phyloP scores from a whole-genome alignment of 1,140 invertebrate genomes.

The Catajapyx aquilonaris region DNA sequence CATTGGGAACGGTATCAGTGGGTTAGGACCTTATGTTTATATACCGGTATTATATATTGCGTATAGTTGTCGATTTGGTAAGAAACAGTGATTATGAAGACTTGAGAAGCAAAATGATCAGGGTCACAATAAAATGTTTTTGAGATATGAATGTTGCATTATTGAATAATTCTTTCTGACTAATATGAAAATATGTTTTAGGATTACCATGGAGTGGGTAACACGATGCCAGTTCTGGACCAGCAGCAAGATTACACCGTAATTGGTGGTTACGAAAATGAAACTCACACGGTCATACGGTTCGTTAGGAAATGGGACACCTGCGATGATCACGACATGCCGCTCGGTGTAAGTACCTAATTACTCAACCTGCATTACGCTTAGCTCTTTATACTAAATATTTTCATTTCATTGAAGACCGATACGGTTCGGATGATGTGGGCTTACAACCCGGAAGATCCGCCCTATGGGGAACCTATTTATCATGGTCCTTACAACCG shows the following conservation, averaged over 20 bases:
- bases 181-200: too few relatives aligned
- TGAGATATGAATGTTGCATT: too few relatives aligned
- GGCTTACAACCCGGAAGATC: conserved; percentile 45
- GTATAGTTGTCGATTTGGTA: too few relatives aligned
- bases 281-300: conserved; percentile 48
- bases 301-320: conserved; percentile 54
- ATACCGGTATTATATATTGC: too few relatives aligned
- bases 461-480: conserved; percentile 22
- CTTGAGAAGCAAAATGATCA: too few relatives aligned
- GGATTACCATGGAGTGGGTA: conserved; percentile 53
- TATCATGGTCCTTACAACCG: conserved; percentile 34
- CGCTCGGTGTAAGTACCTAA: conserved; percentile 47
- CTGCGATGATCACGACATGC: conserved; percentile 44
- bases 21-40: too few relatives aligned
- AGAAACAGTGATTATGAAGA: too few relatives aligned
- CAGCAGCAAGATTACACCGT: conserved; percentile 51
- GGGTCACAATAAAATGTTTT: too few relatives aligned
- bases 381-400: too few relatives aligned
- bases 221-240: conserved; percentile 42
- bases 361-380: too few relatives aligned
- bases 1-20: too few relatives aligned
- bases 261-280: conserved; percentile 43
- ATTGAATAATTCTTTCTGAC: too few relatives aligned
- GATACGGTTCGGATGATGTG: conserved; percentile 57
- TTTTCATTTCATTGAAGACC: conserved; percentile 25